phyloP scores from a whole-genome alignment of 2,888 invertebrate species.

The Sinotaia quadrata region DNA sequence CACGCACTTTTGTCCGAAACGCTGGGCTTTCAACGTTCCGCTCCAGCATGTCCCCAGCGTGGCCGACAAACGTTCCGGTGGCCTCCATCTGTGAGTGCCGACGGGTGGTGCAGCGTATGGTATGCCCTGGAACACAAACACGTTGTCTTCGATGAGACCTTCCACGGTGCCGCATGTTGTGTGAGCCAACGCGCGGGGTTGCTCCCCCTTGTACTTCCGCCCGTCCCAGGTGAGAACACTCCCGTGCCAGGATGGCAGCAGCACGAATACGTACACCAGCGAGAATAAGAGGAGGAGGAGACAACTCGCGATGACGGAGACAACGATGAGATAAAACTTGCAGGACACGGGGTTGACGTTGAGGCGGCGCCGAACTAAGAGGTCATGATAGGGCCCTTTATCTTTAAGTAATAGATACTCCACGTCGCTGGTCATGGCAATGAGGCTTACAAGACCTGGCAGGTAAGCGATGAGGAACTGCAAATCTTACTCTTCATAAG shows the following conservation, averaged over 20 bases:
- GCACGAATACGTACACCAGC: constrained; percentile 22
- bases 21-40: constrained; percentile 38
- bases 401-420: constrained; percentile 24
- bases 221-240: constrained; percentile 16
- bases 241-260: constrained; percentile 24
- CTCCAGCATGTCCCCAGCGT: constrained; percentile 46
- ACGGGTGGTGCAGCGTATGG: constrained; percentile 52
- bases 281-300: constrained; percentile 11
- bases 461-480: not conserved
- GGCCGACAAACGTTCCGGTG: constrained; percentile 27
- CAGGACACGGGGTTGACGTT: constrained; percentile 3
- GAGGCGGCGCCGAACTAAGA: constrained; percentile 20
- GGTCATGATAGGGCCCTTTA: constrained; percentile 22
- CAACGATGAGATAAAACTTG: constrained; percentile 26
- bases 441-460: not conserved
- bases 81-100: constrained; percentile 43
- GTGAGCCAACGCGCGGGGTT: not conserved
- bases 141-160: constrained; percentile 38
- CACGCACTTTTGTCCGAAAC: constrained; percentile 39
- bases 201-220: not conserved
- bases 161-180: constrained; percentile 50
- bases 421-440: constrained; percentile 14
- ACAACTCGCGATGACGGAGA: constrained; percentile 4
- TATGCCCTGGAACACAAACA: constrained; percentile 47
- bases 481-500: no score